phyloP scores from a whole-genome alignment of 2,113 vertebrate species.

The Eidolon helvum region DNA sequence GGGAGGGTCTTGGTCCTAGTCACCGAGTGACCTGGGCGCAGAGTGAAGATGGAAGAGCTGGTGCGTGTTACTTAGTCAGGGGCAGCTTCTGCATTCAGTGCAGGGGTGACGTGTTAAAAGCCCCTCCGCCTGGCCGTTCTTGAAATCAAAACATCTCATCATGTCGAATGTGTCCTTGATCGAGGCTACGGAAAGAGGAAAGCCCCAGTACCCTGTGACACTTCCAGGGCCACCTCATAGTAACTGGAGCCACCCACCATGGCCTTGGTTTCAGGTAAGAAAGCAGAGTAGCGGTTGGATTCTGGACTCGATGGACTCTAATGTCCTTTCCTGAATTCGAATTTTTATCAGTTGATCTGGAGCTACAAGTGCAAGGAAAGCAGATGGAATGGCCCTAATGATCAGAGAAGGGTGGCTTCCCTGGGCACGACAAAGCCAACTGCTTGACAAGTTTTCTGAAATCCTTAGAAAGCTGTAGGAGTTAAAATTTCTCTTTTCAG shows the following conservation, averaged over 20 bases:
- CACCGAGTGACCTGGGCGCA: fast-evolving
- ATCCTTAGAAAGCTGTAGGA: not conserved
- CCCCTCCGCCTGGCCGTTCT: not conserved
- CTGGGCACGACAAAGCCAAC: not conserved
- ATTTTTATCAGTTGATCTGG: not conserved
- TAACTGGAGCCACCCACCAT: not conserved
- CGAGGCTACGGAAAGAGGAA: not conserved
- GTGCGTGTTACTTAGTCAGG: not conserved
- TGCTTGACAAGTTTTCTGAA: not conserved
- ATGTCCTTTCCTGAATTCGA: not conserved
- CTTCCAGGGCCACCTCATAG: not conserved
- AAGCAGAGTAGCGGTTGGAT: not conserved
- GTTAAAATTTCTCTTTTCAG: not conserved
- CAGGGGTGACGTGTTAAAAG: not conserved
- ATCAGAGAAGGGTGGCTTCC: not conserved
- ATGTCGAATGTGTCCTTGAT: not conserved
- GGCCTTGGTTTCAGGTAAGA: not conserved
- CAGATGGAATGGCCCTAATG: not conserved
- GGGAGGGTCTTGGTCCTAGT: not conserved
- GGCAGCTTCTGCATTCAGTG: not conserved
- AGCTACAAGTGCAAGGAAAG: not conserved
- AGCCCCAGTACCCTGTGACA: not conserved
- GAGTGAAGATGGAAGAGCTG: not conserved
- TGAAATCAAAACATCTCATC: not conserved
- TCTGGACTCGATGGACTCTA: not conserved